These are phyloP conservation scores for Sebastes steindachneri DNA, from an alignment of 2,797 vertebrate species.

Conservation along the genomic window DNA sequence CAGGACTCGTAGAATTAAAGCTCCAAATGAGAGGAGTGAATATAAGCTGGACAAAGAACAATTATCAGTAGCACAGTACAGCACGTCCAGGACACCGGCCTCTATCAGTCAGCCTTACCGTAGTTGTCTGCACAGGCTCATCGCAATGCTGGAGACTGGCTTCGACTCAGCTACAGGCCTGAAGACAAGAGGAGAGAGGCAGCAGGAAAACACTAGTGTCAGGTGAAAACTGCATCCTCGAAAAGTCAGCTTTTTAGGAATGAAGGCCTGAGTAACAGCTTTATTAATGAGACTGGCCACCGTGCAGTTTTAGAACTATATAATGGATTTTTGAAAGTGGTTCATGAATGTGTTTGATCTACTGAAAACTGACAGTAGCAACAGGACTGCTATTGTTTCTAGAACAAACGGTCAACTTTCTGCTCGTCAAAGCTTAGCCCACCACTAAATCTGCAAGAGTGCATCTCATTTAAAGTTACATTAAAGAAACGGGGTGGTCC, in stretches of 20 bases:
- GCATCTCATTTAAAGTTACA: slow-evolving; percentile 1
- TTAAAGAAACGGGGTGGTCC: slow-evolving; percentile 21
- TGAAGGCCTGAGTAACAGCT: slow-evolving; percentile 35
- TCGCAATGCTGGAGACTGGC: slow-evolving; percentile 22
- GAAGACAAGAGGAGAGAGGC: slow-evolving; percentile 26
- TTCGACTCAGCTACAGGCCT: slow-evolving; percentile 7
- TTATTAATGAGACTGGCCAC: slow-evolving; percentile 42
- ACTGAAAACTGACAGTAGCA: slow-evolving; percentile 12
- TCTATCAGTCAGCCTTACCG: slow-evolving; percentile 45
- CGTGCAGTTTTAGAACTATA: slow-evolving; percentile 26
- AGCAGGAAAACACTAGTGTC: slow-evolving; percentile 45
- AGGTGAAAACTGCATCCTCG: slow-evolving; percentile 40
- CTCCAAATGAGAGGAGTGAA: slow-evolving; percentile 58
- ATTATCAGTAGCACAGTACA: slow-evolving; percentile 67
- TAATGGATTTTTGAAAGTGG: slow-evolving; percentile 47
- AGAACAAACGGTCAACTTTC: slow-evolving; percentile 15
- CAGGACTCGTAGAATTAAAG: slow-evolving; percentile 61
- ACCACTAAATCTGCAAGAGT: slow-evolving; percentile 1
- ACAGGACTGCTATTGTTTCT: slow-evolving; percentile 12
- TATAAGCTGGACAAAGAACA: slow-evolving; percentile 67
- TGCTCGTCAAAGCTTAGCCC: slow-evolving; percentile 2
- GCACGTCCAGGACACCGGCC: slow-evolving; percentile 44
- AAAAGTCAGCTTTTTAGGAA: slow-evolving; percentile 53
- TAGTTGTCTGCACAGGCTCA: slow-evolving; percentile 42
- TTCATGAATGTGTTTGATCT: slow-evolving; percentile 29